Base-by-base conservation (phyloP, 2,797 vertebrate genomes). In the Sternarchorhynchus goeldii region DNA sequence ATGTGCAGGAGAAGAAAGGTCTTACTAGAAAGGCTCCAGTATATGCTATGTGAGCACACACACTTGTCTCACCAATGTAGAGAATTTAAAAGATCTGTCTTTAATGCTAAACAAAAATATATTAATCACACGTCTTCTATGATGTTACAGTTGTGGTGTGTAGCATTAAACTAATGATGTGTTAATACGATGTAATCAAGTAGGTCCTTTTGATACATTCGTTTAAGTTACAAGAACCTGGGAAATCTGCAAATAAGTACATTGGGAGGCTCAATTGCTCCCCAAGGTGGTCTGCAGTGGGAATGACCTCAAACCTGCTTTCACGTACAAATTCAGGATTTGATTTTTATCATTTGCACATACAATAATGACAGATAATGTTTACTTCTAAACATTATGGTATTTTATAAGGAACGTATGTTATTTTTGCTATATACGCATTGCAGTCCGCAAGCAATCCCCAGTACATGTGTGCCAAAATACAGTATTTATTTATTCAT, bases 241-340 rank as follows among this genome's bases (percentile, higher is more conserved):
- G 29, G 25, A 70, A n/a, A 7, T 0, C 7, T 18, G 41, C 21
- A 3, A 16, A 10, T 58, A 78, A 32, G 53, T 59, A 20, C 20
- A 17, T 66, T 62, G 39, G 34, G 17, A 20, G 6, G 76, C 74
- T 67, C 74, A 73, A 31, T 73, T 76, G 74, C 79, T 60, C 79
- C 79, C 53, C 62, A 55, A 60, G 60, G 79, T 81, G 79, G 79
- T 73, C 12, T 10, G 55, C 18, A 20, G 2, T 59, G 41, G 25
- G 36, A 66, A 73, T 73, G 2, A 39, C 58, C 34, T 50, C 5
- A 55, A 45, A 32, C 41, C 50, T 5, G 63, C 0, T 66, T 60
- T 67, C 31, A 34, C 10, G 53, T 21, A 21, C 17, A 34, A 32
- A 66, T 21, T 36, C 36, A 6, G 8, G 4, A 50, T 50, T 50